A percentile compares a stretch with the other conserved stretches of the same genome.
Conservation (phyloP, 2,888 invertebrate species). For the Holacanthella duospinosa region DNA sequence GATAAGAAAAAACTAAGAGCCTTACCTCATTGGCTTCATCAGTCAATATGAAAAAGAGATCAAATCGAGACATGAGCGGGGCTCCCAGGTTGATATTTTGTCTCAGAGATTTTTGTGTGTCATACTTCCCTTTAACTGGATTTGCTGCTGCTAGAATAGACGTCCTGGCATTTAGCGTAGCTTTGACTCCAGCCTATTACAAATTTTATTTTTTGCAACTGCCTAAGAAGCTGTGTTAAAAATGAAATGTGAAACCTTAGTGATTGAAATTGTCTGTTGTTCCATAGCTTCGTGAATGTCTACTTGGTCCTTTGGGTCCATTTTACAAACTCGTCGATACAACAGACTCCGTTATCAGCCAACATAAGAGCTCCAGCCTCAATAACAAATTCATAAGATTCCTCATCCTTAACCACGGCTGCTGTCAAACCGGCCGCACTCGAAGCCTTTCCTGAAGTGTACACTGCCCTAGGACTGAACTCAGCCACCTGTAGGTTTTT, state of each 20-base stretch:
- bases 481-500: conserved; percentile 61
- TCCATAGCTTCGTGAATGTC: conserved; percentile 99
- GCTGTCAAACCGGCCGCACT: conserved; percentile 97
- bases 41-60: conserved; percentile 93
- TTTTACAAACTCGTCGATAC: conserved; percentile 99
- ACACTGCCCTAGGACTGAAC: conserved; percentile 90
- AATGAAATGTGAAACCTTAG: too few species aligned
- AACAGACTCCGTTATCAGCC: conserved; percentile 96
- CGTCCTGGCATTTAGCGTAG: conserved; percentile 92
- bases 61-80: conserved; percentile 98
- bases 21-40: conserved; percentile 84
- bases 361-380: conserved; percentile 99
- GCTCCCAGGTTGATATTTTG: conserved; percentile 88
- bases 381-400: conserved; percentile 96
- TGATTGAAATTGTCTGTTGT: conserved; percentile 97
- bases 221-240: too few species aligned
- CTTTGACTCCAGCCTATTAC: conserved; percentile 80
- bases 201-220: too few species aligned
- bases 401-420: conserved; percentile 95
- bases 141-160: conserved; percentile 98
- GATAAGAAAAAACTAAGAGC: too few species aligned
- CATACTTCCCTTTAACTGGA: conserved; percentile 94
- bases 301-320: conserved; percentile 94
- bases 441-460: conserved; percentile 97
- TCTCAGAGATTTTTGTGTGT: conserved; percentile 81